Evolutionary conservation across 1,140 invertebrate genomes (phyloP).

Genomic region (Drosophila biarmipes): DNA sequence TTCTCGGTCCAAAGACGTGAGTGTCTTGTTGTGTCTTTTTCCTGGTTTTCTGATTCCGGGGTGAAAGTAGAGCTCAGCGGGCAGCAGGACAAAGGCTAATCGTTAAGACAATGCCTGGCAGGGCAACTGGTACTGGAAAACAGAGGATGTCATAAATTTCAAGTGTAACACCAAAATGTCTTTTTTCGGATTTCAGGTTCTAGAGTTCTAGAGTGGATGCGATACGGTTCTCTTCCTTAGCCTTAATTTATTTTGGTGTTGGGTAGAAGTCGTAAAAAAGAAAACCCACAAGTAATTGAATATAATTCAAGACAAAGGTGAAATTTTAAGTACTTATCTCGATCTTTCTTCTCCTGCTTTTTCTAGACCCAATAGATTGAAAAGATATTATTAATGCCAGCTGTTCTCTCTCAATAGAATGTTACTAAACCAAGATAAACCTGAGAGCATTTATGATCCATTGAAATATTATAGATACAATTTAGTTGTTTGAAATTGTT

Average conservation of each 20-base stretch:
- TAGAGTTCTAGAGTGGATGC: conserved; percentile 31
- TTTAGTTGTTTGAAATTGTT: no score
- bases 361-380: conserved; percentile 5
- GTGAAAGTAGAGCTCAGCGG: conserved; percentile 69
- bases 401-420: background rate
- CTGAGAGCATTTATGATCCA: no score
- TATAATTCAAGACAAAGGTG: conserved; percentile 64
- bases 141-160: conserved; percentile 81
- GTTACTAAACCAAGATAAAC: no score
- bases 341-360: conserved; percentile 9
- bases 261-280: conserved; percentile 57
- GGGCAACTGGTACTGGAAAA: conserved; percentile 25
- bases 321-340: conserved; percentile 50
- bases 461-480: no score
- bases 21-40: conserved; percentile 20
- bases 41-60: conserved; percentile 1
- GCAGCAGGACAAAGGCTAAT: conserved; percentile 67
- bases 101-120: conserved; percentile 65
- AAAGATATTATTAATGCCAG: conserved; percentile 9
- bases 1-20: conserved; percentile 39
- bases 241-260: conserved; percentile 47
- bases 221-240: conserved; percentile 37
- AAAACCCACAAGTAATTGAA: conserved; percentile 75
- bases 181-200: conserved; percentile 39
- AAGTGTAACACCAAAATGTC: conserved; percentile 75